Evolutionary conservation across 2,888 invertebrate genomes (phyloP), one percentile per base, ranked within the genome.

Genomic region (Lochmaea capreae): DNA sequence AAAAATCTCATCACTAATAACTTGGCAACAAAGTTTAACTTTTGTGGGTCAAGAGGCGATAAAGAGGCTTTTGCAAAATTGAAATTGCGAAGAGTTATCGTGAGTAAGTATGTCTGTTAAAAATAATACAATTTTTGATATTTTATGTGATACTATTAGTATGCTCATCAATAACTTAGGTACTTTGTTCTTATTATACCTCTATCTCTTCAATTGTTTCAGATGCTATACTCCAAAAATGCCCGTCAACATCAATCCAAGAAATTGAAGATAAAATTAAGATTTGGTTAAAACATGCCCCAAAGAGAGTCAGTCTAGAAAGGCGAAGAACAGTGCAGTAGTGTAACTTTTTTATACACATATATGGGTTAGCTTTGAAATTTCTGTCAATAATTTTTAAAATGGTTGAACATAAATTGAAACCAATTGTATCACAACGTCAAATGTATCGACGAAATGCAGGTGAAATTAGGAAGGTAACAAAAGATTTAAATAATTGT

Each of bases 241-340:
- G 43, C 43, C 43, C 43, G 3, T 43, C 43, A 43, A 43, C 43
- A 43, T 43, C 43, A 43, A 42, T 42, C 42, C 42, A 42, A 42
- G 42, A 8, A 42, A 42, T 42, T 42, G 42, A 42, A 42, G 42
- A 42, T 42, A 42, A 42, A 42, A 42, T 42, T 42, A 42, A 42
- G 42, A 42, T 42, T 42, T 42, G 42, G 42, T 42, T 42, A 42
- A 42, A 66, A 66, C 66, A 66, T 66, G 66, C 66, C 54, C 66
- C 66, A 46, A 66, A 66, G 54, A 66, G 57, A 52, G 66, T 66
- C 9, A 54, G 54, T 54, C 33, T 66, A 22, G 66, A 66, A 52
- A 66, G 66, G 66, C 52, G 26, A 54, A 49, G 10, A 66, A 66
- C 52, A 66, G 66, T 66, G 26, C 66, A 66, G 66, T 66, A 66